A percentile compares a stretch with the other conserved stretches of the same genome.
phyloP scores from a whole-genome alignment of 2,113 vertebrate species.

The Pseudopipra pipra region DNA sequence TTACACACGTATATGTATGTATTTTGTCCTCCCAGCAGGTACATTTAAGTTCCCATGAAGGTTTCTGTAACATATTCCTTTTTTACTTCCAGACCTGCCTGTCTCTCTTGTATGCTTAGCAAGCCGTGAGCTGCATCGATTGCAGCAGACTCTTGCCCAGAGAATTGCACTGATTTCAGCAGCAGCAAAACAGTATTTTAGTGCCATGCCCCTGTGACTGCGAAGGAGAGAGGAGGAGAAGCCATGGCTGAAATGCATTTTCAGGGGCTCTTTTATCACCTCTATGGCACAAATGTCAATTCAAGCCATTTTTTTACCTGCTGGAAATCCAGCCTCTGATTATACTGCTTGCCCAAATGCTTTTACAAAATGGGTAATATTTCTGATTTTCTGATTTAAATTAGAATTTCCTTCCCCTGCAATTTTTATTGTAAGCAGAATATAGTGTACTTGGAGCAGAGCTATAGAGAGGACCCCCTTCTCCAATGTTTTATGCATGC shows the following conservation, averaged over 20 bases:
- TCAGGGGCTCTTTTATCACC: background rate
- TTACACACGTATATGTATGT: rapidly evolving
- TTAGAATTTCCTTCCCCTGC: background rate
- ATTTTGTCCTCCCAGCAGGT: background rate
- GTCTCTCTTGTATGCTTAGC: background rate
- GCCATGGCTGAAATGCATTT: background rate
- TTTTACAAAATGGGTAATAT: background rate
- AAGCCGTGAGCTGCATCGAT: background rate
- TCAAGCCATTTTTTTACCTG: background rate
- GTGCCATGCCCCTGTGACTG: background rate
- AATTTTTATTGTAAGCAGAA: background rate
- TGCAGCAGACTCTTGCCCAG: background rate
- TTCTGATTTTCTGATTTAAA: constrained; percentile 8
- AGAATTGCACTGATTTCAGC: background rate
- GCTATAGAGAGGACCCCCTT: background rate
- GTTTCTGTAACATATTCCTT: background rate
- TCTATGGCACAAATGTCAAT: background rate
- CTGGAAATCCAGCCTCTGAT: background rate
- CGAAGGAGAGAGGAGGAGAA: background rate
- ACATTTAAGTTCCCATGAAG: background rate
- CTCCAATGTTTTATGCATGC: constrained; percentile 11
- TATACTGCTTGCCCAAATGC: background rate
- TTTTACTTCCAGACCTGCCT: background rate
- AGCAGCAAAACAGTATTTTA: background rate
- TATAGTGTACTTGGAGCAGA: background rate